Evolutionary conservation across 2,797 vertebrate species (phyloP).

Genomic region (Channa striata): DNA sequence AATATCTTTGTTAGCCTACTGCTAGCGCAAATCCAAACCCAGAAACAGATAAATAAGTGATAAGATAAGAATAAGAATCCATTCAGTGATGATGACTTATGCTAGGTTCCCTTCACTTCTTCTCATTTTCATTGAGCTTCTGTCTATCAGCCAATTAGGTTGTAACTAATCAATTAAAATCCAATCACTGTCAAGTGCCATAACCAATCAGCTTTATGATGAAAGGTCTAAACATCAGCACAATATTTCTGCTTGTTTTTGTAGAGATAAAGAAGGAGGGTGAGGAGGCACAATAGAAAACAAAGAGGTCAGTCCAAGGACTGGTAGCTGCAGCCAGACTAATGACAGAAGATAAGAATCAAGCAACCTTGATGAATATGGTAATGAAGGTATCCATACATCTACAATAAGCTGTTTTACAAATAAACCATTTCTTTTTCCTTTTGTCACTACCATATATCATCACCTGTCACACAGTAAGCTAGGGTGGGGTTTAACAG

Average conservation of each 20-base stretch:
- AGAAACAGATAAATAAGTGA: neutral
- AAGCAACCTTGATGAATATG: constrained; percentile 67
- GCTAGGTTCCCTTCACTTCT: constrained; percentile 36
- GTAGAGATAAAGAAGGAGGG: constrained; percentile 54
- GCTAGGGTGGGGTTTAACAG: neutral
- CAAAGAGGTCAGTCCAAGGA: constrained; percentile 58
- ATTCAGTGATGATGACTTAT: constrained; percentile 15
- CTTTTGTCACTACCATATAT: neutral
- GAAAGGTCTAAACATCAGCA: constrained; percentile 59
- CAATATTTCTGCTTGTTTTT: constrained; percentile 52
- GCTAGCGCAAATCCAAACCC: rapidly evolving
- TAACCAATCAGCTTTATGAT: constrained; percentile 73
- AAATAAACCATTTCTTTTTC: neutral
- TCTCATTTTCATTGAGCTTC: constrained; percentile 61
- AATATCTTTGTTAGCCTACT: neutral
- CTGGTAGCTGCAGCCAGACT: constrained; percentile 35
- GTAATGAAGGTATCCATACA: constrained; percentile 39
- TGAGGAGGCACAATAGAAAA: constrained; percentile 20
- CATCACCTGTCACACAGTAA: no score
- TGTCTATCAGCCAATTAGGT: constrained; percentile 73
- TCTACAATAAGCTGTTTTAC: neutral
- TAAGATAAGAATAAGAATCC: no score
- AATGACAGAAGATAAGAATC: constrained; percentile 60
- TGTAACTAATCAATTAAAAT: constrained; percentile 83
- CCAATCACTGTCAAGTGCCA: constrained; percentile 75